phyloP scores from a whole-genome alignment of 2,113 vertebrate species.

The Chloropsis cyanopogon region DNA sequence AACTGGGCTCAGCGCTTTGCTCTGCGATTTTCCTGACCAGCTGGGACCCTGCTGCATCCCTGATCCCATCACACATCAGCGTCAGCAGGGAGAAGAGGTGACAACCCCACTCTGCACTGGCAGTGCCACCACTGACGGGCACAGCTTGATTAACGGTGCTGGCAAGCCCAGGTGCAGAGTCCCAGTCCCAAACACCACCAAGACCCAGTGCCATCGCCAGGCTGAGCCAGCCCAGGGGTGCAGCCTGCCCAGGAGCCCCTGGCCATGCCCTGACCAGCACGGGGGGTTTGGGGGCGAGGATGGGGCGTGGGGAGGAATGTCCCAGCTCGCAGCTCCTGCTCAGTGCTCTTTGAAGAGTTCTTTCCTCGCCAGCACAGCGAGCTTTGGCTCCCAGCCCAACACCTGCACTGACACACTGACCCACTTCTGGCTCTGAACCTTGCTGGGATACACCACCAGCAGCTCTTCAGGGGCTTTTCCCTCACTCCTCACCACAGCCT shows the following conservation, averaged over 20 bases:
- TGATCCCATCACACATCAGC: accelerated
- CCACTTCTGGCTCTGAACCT: not conserved
- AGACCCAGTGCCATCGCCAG: accelerated
- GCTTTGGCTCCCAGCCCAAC: conserved; percentile 31
- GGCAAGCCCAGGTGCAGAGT: not conserved
- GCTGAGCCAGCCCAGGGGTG: accelerated
- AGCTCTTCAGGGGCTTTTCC: not conserved
- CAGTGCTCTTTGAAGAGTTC: not conserved
- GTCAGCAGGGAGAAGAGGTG: not conserved
- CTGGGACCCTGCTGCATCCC: not conserved
- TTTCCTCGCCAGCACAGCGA: not conserved
- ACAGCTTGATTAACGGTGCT: accelerated
- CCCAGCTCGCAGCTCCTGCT: not conserved
- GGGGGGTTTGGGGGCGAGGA: not conserved
- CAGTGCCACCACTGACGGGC: not conserved
- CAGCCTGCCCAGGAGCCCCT: not conserved
- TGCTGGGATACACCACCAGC: not conserved
- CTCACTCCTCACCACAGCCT: not conserved
- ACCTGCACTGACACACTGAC: conserved; percentile 69
- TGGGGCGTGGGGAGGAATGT: accelerated
- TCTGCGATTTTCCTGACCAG: not conserved
- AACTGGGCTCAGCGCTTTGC: accelerated
- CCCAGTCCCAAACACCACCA: not conserved
- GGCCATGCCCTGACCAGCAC: accelerated
- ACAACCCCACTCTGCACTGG: accelerated